Evolutionary conservation across 2,797 vertebrate species (phyloP), one percentile per base, ranked within the genome.

Genomic region (Onychomys torridus): DNA sequence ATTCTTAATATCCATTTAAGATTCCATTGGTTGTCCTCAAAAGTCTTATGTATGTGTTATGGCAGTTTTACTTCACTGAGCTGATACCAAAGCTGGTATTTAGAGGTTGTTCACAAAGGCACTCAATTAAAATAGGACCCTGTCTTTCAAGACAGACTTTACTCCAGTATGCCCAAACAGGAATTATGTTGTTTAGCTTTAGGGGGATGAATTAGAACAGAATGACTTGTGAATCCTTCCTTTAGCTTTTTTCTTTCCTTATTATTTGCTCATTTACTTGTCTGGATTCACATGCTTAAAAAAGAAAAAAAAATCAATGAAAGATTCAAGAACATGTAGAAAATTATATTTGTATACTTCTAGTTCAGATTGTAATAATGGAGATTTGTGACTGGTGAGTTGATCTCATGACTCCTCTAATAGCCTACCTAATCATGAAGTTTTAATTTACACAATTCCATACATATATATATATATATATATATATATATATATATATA

Each of bases 231-330:
- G 71, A 19, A 5, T 14, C 32, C 83, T 90, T 91, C 76, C 19
- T 84, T 81, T 59, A 1, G 32, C 2, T 85, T 32, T 40, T 88
- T 88, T 21, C 13, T 5, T 69, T 92, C 1, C 13, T 1, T 61
- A 55, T 57, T 0, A 8, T 13, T 81, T 91, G 2, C 8, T 86
- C 1, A 57, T 63, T 95, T 95, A 34, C 83, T 86, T 95, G 14
- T 63, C 9, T 97, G 27, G 3, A 11, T 96, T 4, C 75, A 67
- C 29, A 73, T 69, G 4, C n/a, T 10, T 67, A 10, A 37, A 65
- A 87, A 92, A 49, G 8, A 93, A 93, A 14, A 94, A 94, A 93
- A 16, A 94, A 93, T 14, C 27, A 88, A 69, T 43, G 61, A 32
- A 75, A 87, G 27, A 71, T 85, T 29, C 5, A 63, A 77, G 59